phyloP scores from a whole-genome alignment of 2,113 vertebrate species.

The Prionailurus bengalensis region DNA sequence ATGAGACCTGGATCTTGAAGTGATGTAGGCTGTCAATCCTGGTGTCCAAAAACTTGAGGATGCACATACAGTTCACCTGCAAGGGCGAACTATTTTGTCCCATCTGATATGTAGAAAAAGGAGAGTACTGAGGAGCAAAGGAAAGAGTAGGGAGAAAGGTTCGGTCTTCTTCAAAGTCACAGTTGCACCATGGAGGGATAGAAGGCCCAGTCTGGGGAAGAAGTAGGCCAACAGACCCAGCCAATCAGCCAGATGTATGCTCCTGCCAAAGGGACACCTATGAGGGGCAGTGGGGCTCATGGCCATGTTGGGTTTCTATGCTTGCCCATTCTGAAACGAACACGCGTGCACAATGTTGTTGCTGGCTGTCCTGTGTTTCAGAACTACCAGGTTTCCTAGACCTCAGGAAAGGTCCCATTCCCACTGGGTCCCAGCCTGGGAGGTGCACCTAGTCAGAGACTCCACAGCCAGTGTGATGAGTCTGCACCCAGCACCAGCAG shows the following conservation, averaged over 20 bases:
- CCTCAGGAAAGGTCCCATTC: neutral
- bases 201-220: neutral
- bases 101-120: neutral
- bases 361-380: neutral
- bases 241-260: neutral
- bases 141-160: neutral
- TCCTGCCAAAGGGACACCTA: neutral
- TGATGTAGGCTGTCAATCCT: neutral
- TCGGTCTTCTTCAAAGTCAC: slow-evolving; percentile 37
- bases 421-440: neutral
- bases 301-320: neutral
- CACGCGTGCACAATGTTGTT: neutral
- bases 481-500: neutral
- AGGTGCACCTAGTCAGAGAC: neutral
- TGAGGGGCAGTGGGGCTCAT: neutral
- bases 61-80: neutral
- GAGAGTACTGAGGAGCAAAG: neutral
- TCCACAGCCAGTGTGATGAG: neutral
- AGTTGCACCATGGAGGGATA: neutral
- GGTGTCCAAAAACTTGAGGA: neutral
- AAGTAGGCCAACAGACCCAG: neutral
- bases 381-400: neutral
- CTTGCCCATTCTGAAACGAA: neutral
- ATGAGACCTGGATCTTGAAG: neutral
- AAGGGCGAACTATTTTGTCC: neutral